A percentile compares a stretch with the other conserved stretches of the same genome.
phyloP scores from a whole-genome alignment of 2,113 vertebrate genomes.

The Cynopterus brachyotis region DNA sequence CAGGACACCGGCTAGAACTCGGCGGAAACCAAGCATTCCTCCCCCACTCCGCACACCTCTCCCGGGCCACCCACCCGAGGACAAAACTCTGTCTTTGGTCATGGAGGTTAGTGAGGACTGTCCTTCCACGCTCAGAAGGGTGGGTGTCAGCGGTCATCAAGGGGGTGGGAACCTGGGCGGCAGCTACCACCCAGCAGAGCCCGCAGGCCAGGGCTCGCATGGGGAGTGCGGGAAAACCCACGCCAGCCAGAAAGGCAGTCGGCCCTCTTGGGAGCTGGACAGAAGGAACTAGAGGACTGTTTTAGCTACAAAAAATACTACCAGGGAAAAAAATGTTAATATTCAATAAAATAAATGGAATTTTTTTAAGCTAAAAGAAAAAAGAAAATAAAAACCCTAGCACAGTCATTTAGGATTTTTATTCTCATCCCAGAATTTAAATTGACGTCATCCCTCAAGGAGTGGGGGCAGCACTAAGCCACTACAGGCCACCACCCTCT shows the following conservation, averaged over 20 bases:
- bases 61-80: neutral
- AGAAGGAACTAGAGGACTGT: neutral
- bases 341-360: neutral
- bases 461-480: neutral
- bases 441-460: neutral
- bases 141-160: neutral
- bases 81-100: neutral
- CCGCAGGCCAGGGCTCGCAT: fast-evolving
- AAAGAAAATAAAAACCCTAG: neutral
- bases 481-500: neutral
- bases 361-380: neutral
- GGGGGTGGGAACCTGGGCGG: neutral
- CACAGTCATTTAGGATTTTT: neutral
- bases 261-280: neutral
- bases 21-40: neutral
- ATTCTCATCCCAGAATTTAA: neutral
- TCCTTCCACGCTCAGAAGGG: neutral
- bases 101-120: neutral
- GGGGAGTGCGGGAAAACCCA: fast-evolving
- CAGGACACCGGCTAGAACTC: neutral
- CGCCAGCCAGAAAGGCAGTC: neutral
- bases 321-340: neutral
- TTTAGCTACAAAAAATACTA: neutral
- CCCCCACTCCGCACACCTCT: neutral
- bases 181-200: neutral